Evolutionary conservation across 2,888 invertebrate genomes (phyloP), one percentile per base, ranked within the genome.

Genomic region (Cistogaster globosa): DNA sequence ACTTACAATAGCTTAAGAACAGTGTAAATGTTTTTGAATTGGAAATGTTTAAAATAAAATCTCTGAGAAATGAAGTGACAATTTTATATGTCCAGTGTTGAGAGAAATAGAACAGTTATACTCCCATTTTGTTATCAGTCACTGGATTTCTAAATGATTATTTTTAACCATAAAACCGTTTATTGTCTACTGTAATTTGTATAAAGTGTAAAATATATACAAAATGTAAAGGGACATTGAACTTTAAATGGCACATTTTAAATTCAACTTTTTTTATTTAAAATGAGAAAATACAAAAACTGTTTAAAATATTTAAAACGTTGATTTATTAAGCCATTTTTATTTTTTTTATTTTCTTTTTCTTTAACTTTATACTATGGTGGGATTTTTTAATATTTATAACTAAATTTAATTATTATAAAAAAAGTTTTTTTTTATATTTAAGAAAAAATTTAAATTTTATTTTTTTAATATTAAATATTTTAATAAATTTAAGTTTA

Each of bases 181-280:
- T 1, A 11, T 42, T 12, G 12, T 5, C 32, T 32, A 7, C 0
- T 42, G 42, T 18, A 11, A 2, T 16, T 53, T 32, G 0, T 18
- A 8, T 6, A 7, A 16, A 9, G 51, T 8, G 18, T 18, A 9
- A 9, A n/a, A 53, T n/a, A 9, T 18, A 36, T n/a, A 32, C 16
- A 26, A 48, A 26, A 57, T 78, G 65, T 67, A 26, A 81, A 71
- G 78, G 82, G 78, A 82, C 84, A 85, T 78, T 82, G 77, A 85
- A 85, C 84, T 71, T 58, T 85, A 55, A 63, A 65, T 78, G 78
- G 58, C 26, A 82, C 65, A 63, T 45, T 58, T 68, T n/a, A 18
- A 45, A 20, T 12, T 57, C 8, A 45, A 20, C n/a, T 57, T 65
- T 36, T 48, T 20, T 32, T 65, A 18, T 18, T 18, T n/a, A 9